These are phyloP conservation scores for Pterobdella sp. DNA, from an alignment of 2,888 invertebrate genomes.

Conservation along the genomic window DNA sequence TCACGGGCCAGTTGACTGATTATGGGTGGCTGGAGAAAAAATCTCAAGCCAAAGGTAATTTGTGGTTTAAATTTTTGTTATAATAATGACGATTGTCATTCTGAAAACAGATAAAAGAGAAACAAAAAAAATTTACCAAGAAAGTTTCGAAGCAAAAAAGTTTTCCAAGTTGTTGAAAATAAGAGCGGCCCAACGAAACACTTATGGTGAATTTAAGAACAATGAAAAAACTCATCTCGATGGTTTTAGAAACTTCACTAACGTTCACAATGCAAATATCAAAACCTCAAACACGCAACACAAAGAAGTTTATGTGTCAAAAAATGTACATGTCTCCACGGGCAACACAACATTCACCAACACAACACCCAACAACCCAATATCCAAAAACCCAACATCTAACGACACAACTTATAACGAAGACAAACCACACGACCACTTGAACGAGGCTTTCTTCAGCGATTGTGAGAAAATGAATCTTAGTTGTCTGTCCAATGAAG, in stretches of 20 bases:
- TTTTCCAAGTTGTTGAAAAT: background rate
- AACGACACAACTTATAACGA: background rate
- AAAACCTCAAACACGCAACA: no score
- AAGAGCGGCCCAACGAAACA: background rate
- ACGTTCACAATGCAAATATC: background rate
- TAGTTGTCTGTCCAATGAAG: background rate
- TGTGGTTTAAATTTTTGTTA: no score
- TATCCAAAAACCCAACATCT: no score
- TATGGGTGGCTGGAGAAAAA: slow-evolving; percentile 21
- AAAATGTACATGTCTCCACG: no score
- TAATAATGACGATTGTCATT: background rate
- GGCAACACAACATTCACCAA: no score
- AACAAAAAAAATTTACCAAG: background rate
- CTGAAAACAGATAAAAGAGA: background rate
- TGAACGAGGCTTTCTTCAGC: no score
- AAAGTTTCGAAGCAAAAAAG: slow-evolving; percentile 7
- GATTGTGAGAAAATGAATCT: background rate
- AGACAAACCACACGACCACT: no score
- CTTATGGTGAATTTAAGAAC: background rate
- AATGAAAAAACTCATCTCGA: background rate
- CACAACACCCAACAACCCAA: no score
- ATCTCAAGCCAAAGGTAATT: no score
- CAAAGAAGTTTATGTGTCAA: no score
- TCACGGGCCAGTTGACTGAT: background rate
- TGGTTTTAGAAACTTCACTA: background rate